A percentile compares a stretch with the other conserved stretches of the same genome.
Conservation (phyloP, 2,113 vertebrate species). For the Strix uralensis region DNA sequence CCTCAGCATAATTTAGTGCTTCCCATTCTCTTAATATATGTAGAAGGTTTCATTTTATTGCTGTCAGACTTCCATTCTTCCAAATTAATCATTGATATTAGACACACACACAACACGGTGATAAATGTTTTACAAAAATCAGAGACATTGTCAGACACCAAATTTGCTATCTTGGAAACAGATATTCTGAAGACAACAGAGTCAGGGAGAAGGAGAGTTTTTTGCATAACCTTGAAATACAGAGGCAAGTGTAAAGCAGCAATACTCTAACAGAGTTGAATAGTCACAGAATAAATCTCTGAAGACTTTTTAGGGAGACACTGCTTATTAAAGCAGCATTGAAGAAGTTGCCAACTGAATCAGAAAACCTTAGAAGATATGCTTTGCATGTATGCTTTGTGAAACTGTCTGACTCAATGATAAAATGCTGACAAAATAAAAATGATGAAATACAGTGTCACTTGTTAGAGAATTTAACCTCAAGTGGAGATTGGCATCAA, state of each 20-base stretch:
- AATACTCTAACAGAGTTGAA: background rate
- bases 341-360: background rate
- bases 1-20: background rate
- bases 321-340: background rate
- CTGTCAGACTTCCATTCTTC: background rate
- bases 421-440: background rate
- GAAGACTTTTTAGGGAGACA: background rate
- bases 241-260: background rate
- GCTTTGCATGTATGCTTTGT: background rate
- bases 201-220: background rate
- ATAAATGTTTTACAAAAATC: background rate
- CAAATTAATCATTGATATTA: background rate
- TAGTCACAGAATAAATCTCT: background rate
- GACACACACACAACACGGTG: too few species aligned
- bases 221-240: background rate
- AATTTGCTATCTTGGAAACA: background rate
- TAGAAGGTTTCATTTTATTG: background rate
- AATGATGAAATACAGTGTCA: background rate
- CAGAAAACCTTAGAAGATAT: background rate
- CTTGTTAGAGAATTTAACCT: background rate
- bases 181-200: background rate
- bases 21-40: background rate
- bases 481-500: background rate
- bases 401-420: background rate
- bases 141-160: background rate